A percentile compares a stretch with the other conserved stretches of the same genome.
These are phyloP conservation scores for Parazoanthus atlanticus DNA, from an alignment of 92 coral and sea anemone genomes.

Conservation along the genomic window DNA sequence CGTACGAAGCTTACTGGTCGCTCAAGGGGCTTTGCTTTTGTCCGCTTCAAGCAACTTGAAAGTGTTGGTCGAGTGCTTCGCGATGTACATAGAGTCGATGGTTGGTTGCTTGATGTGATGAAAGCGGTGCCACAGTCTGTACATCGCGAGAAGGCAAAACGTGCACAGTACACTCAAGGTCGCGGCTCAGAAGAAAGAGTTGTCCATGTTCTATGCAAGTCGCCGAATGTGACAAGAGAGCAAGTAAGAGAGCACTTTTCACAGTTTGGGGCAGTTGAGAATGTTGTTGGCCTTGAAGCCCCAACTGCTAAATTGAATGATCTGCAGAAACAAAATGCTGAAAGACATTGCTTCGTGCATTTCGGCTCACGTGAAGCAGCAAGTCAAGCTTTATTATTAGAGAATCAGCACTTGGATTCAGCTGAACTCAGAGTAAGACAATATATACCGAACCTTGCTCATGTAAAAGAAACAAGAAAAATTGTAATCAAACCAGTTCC, in stretches of 20 bases:
- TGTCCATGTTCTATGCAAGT: neutral
- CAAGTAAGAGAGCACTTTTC: conserved; percentile 68
- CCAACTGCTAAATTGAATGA: neutral
- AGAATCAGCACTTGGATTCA: neutral
- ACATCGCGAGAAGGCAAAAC: conserved; percentile 65
- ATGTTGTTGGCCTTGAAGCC: conserved; percentile 18
- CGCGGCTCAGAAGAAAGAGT: neutral
- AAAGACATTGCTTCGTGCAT: conserved; percentile 21
- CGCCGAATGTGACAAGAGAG: conserved; percentile 72
- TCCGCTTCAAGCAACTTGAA: conserved; percentile 29
- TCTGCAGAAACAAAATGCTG: neutral
- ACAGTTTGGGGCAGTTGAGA: conserved; percentile 59
- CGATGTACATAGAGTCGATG: conserved; percentile 21
- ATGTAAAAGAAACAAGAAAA: conserved; percentile 20
- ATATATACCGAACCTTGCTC: conserved; percentile 34
- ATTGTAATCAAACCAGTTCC: conserved; percentile 25
- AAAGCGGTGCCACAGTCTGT: conserved; percentile 22
- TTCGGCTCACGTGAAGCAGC: conserved; percentile 25
- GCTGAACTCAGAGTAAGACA: conserved; percentile 14
- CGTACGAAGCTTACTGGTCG: conserved; percentile 47
- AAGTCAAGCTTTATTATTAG: neutral
- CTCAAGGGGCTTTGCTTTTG: conserved; percentile 59
- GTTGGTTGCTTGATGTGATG: conserved; percentile 36
- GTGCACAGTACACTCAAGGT: neutral
- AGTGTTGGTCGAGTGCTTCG: conserved; percentile 29